Evolutionary conservation across 2,113 vertebrate species (phyloP), one percentile per base, ranked within the genome.

Genomic region (Peromyscus leucopus): DNA sequence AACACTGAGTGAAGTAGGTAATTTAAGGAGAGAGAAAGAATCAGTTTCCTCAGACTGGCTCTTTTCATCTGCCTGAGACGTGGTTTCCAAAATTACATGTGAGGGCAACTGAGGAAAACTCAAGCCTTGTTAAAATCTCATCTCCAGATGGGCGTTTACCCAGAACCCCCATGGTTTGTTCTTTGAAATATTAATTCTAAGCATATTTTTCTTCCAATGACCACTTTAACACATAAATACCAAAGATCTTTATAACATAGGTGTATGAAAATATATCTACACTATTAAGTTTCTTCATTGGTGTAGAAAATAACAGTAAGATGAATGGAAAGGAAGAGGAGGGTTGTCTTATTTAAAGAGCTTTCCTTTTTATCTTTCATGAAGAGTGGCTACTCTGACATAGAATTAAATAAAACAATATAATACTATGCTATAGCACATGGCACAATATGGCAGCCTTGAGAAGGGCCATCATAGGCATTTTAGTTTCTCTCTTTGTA

Each of bases 71-170:
- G 91, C 74, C 61, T 84, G 55, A 85, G 91, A 94, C 89, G 15
- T 76, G 10, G 65, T 67, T 97, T 96, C 79, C 51, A 92, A 63
- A 83, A 95, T 84, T 89, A 87, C 86, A 78, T 19, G 71, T 17
- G 67, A 79, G 36, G 67, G 1, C 1, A 71, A 80, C 19, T 65
- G 95, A 51, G 93, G 31, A 80, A 80, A 72, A 5, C 57, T 28
- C 9, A 48, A 79, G 71, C 4, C 26, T 85, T 86, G 67, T 55
- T 22, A 33, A 86, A 67, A 82, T 42, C 33, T 91, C 80, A 78
- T 94, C 86, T 93, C n/a, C n/a, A 80, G 15, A 15, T 71, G 21
- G 31, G 67, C 83, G 74, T 95, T 57, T 91, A 15, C 39, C 11
- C 15, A 12, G 24, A 95, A 11, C 31, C 7, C 5, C 65, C 42